Conservation (phyloP, 2,888 invertebrate species). For the Mimumesa dahlbomi region DNA sequence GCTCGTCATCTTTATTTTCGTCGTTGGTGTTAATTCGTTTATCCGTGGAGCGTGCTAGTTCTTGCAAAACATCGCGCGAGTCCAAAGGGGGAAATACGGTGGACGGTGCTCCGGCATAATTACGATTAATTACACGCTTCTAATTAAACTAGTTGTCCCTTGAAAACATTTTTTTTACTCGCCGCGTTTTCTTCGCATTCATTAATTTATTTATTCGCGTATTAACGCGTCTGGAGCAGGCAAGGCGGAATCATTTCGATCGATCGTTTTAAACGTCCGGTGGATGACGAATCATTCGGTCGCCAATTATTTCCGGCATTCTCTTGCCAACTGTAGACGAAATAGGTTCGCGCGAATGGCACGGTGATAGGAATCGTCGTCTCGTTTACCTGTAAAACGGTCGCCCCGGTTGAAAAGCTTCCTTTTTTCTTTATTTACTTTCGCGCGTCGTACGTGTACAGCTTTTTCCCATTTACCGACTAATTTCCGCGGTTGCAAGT, state of each 20-base stretch:
- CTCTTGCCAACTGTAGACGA: too few relatives aligned
- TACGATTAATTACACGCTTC: slow-evolving; percentile 57
- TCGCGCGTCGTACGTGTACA: slow-evolving; percentile 7
- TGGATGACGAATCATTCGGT: too few relatives aligned
- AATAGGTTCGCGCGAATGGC: background rate
- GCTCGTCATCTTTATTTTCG: slow-evolving; percentile 40
- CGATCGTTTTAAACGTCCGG: too few relatives aligned
- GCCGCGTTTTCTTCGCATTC: slow-evolving; percentile 6
- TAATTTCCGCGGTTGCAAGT: slow-evolving; percentile 38
- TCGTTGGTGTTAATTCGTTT: slow-evolving; percentile 44
- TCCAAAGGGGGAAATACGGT: slow-evolving; percentile 45
- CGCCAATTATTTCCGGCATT: too few relatives aligned
- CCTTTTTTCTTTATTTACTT: too few relatives aligned
- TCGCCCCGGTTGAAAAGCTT: slow-evolving; percentile 26
- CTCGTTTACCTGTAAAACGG: slow-evolving; percentile 21
- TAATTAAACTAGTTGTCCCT: slow-evolving; percentile 52
- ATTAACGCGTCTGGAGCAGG: slow-evolving; percentile 1
- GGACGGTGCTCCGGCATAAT: slow-evolving; percentile 41
- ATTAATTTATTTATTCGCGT: slow-evolving; percentile 34
- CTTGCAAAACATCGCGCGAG: slow-evolving; percentile 34
- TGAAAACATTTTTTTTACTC: slow-evolving; percentile 17
- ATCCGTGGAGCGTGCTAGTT: slow-evolving; percentile 36
- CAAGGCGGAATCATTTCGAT: background rate
- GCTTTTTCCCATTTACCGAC: slow-evolving; percentile 35
- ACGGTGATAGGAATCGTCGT: slow-evolving; percentile 48